A percentile compares a stretch with the other conserved stretches of the same genome.
phyloP scores from a whole-genome alignment of 2,797 vertebrate species.

The Simalia tracyae region DNA sequence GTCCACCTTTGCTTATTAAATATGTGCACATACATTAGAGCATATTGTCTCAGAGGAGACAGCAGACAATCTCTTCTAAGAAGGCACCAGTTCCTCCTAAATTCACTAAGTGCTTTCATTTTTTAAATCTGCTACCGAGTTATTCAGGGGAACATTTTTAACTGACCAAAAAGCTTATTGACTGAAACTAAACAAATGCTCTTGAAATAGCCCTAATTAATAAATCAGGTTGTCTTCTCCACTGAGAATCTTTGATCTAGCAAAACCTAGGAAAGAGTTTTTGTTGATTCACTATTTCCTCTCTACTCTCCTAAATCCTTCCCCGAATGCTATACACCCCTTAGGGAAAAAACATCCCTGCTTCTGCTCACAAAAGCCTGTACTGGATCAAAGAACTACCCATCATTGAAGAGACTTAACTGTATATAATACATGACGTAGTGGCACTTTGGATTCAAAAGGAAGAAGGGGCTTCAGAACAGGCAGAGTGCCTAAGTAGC shows the following conservation, averaged over 20 bases:
- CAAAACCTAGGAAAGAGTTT: not conserved
- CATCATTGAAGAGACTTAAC: not conserved
- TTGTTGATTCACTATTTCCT: not conserved
- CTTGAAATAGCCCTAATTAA: not conserved
- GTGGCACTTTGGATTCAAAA: not conserved
- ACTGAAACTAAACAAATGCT: not conserved
- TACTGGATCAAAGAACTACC: not conserved
- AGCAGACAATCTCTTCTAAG: not conserved
- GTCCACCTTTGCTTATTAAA: not conserved
- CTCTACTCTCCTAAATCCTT: not conserved
- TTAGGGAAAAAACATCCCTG: not conserved
- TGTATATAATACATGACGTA: not conserved
- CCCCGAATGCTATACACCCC: not conserved
- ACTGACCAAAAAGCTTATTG: not conserved
- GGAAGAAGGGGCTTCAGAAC: not conserved
- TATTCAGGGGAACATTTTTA: not conserved
- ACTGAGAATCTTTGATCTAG: conserved; percentile 26
- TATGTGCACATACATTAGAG: not conserved
- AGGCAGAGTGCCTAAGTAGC: too few relatives aligned
- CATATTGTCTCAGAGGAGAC: not conserved
- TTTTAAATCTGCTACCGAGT: not conserved
- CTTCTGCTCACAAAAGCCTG: not conserved
- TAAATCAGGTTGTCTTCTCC: not conserved
- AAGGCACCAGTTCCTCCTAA: not conserved
- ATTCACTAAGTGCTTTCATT: not conserved